A percentile compares a stretch with the other conserved stretches of the same genome.
Evolutionary conservation across 2,797 vertebrate species (phyloP).

Genomic region (Xenentodon cancila): DNA sequence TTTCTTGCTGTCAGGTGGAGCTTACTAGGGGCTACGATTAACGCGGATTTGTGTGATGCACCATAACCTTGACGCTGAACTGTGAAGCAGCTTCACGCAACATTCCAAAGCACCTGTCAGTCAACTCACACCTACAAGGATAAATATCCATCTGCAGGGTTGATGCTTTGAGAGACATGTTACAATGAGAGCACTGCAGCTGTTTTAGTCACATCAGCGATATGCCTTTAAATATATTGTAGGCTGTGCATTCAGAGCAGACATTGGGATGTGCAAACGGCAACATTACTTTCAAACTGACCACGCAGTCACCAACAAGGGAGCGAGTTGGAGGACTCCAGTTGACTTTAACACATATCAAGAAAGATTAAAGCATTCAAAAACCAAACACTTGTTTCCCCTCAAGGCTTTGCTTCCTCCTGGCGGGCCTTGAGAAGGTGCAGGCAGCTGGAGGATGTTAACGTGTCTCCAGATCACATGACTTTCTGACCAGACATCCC

Average conservation of each 20-base stretch:
- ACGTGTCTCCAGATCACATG: constrained; percentile 44
- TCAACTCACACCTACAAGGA: constrained; percentile 76
- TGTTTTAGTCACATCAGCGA: constrained; percentile 55
- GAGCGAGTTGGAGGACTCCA: constrained; percentile 27
- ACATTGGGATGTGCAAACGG: constrained; percentile 39
- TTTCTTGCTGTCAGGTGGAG: constrained; percentile 78
- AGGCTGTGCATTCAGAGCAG: constrained; percentile 29
- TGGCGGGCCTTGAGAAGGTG: constrained; percentile 68
- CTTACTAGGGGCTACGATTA: constrained; percentile 82
- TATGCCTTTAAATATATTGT: constrained; percentile 44
- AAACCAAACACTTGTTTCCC: constrained; percentile 31
- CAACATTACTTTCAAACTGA: constrained; percentile 56
- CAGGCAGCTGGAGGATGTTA: constrained; percentile 78
- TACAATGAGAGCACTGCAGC: constrained; percentile 52
- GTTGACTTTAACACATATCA: constrained; percentile 32
- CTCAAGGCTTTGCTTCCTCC: constrained; percentile 49
- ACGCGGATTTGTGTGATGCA: constrained; percentile 78
- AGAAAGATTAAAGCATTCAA: constrained; percentile 41
- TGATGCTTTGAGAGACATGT: constrained; percentile 50
- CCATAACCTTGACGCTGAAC: constrained; percentile 80
- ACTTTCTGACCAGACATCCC: constrained; percentile 65
- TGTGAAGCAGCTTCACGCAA: constrained; percentile 79
- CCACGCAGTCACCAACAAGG: constrained; percentile 34
- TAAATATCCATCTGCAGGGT: constrained; percentile 71
- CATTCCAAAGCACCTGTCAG: constrained; percentile 80